phyloP scores from a whole-genome alignment of 2,888 invertebrate species.

The Apodemia mormo region DNA sequence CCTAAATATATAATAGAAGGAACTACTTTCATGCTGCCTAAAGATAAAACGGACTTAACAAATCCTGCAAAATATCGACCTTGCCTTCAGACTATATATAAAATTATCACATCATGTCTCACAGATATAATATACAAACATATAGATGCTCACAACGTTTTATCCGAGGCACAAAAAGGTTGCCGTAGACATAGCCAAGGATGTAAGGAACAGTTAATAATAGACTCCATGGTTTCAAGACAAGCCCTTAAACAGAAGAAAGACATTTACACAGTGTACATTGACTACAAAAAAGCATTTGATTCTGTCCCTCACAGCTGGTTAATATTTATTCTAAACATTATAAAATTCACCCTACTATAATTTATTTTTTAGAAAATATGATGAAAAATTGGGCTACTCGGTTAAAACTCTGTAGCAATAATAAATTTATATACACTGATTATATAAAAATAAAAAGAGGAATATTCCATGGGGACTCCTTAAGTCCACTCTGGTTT shows the following conservation, averaged over 20 bases:
- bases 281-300: background rate
- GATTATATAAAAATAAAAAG: no score
- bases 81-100: conserved; percentile 22
- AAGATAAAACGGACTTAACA: background rate
- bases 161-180: background rate
- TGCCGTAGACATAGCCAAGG: background rate
- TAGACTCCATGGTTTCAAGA: background rate
- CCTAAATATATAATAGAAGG: background rate
- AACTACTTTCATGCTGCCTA: background rate
- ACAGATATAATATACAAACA: background rate
- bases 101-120: conserved; percentile 24
- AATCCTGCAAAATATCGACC: conserved; percentile 24
- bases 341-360: background rate
- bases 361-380: background rate
- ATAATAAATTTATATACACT: no score
- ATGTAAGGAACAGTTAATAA: background rate
- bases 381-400: background rate
- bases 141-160: background rate
- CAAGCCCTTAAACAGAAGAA: background rate
- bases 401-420: no score
- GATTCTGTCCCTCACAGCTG: background rate
- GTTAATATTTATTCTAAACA: background rate
- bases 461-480: no score
- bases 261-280: background rate
- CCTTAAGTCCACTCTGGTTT: no score